These are phyloP conservation scores for Tetramorium parvispinum DNA, from an alignment of 1,140 invertebrate species.

Conservation along the genomic window DNA sequence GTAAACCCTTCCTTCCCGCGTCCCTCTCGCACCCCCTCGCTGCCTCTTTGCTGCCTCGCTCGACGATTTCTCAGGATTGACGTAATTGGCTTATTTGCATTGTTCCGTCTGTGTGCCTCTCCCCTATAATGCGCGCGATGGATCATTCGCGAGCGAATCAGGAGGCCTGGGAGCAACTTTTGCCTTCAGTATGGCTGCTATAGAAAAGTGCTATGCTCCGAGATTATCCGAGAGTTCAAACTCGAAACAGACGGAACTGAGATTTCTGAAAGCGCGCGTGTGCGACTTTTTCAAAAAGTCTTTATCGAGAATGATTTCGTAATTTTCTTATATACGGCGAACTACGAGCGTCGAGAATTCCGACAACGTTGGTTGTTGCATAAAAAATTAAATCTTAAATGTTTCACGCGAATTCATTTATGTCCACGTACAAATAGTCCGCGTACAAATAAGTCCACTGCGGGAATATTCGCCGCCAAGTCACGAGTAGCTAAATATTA, in stretches of 20 bases:
- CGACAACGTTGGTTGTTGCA: too few species aligned
- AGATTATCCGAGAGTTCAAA: background rate
- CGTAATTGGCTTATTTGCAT: slow-evolving; percentile 82
- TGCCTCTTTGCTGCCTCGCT: background rate
- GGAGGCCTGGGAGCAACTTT: slow-evolving; percentile 27
- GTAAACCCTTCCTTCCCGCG: background rate
- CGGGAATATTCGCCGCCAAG: background rate
- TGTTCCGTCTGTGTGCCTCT: slow-evolving; percentile 69
- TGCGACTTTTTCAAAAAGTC: background rate
- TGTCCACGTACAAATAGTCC: background rate
- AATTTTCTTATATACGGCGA: background rate
- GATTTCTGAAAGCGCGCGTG: slow-evolving; percentile 7
- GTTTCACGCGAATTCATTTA: slow-evolving; percentile 32
- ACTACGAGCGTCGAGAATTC: background rate
- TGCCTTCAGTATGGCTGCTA: background rate
- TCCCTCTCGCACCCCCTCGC: background rate
- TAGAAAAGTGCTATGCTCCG: slow-evolving; percentile 31
- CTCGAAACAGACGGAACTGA: slow-evolving; percentile 11
- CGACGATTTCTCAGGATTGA: slow-evolving; percentile 80
- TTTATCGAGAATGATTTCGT: slow-evolving; percentile 2
- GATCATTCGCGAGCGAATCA: slow-evolving; percentile 59
- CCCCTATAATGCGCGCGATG: slow-evolving; percentile 71
- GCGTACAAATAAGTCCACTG: background rate
- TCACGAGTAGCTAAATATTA: slow-evolving; percentile 11
- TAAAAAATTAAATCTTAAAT: slow-evolving; percentile 22